A percentile compares a stretch with the other conserved stretches of the same genome.
Evolutionary conservation across 2,113 vertebrate species (phyloP).

Genomic region (Mus spicilegus): DNA sequence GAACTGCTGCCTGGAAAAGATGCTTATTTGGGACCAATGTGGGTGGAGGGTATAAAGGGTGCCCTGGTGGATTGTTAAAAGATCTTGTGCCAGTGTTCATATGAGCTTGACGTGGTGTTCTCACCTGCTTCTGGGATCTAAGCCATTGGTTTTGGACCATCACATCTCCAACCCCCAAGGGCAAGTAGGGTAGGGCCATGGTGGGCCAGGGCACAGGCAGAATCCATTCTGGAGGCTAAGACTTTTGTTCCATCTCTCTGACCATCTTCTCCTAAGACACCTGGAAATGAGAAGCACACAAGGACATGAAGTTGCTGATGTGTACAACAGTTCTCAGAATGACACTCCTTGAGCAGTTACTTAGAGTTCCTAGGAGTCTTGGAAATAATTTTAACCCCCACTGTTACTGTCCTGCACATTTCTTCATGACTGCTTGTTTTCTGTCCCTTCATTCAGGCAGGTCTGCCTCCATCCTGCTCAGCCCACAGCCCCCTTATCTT

Average conservation of each 20-base stretch:
- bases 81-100: too few relatives aligned
- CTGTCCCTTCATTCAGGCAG: neutral
- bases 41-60: too few relatives aligned
- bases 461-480: neutral
- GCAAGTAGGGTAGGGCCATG: too few relatives aligned
- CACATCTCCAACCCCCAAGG: too few relatives aligned
- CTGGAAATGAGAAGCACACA: neutral
- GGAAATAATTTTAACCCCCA: neutral
- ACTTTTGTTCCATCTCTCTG: neutral
- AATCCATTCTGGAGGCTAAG: neutral
- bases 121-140: too few relatives aligned
- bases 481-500: neutral
- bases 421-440: neutral
- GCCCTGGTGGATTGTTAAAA: too few relatives aligned
- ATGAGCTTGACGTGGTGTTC: too few relatives aligned
- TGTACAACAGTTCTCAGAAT: neutral
- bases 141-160: too few relatives aligned
- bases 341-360: too few relatives aligned
- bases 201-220: too few relatives aligned
- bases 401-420: neutral
- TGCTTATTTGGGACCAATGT: too few relatives aligned
- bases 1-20: too few relatives aligned
- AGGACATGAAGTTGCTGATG: neutral
- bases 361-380: neutral
- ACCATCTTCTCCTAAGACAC: neutral